Evolutionary conservation across 1,140 invertebrate genomes (phyloP), one percentile per base, ranked within the genome.

Genomic region (Microplitis mediator): DNA sequence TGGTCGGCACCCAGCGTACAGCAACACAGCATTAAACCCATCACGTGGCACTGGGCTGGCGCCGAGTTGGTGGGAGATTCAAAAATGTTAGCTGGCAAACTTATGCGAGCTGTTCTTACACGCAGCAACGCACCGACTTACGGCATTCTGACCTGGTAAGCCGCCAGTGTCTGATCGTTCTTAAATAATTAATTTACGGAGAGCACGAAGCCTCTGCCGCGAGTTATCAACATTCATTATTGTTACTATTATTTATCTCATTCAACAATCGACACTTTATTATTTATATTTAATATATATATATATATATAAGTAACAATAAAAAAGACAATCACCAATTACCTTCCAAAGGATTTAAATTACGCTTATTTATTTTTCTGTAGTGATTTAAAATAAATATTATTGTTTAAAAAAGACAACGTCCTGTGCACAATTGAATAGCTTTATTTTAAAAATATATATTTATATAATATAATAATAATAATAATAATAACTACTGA

Each of bases 111-210:
- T n/a, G 61, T 34, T 11, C 70, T 23, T 62, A 14, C 5, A 36
- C 36, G 45, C 52, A 16, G 39, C 23, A 64, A 16, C 58, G 31
- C n/a, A 73, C 56, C 65, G 31, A 14, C 69, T 63, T 74, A 76
- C 79, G 76, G 82, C 82, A 86, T 86, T 86, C 83, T 84, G 84
- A 85, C 82, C 84, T 86, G 84, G 83, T 83, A 85, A 83, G 84
- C 80, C 79, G 78, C 80, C 84, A 84, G 84, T 80, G 84, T 85
- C 84, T 80, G 85, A 76, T 85, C 80, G 82, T 81, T 74, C 76
- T 58, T 45, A 11, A 45, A 6, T 6, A 11, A 45, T 1, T 2
- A 9, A 45, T 9, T 11, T 45, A 45, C 39, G 71, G 74, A 75
- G 74, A 67, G 71, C 16, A 67, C 36, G 50, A 31, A 67, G 16